A percentile compares a stretch with the other conserved stretches of the same genome.
phyloP scores from a whole-genome alignment of 2,113 vertebrate species.

The human region GRCh38 chr3:28803501-28804000 shows the following conservation, averaged over 20 bases:
- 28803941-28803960: background rate
- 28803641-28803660: background rate
- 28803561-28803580: background rate
- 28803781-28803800: background rate
- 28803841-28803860: background rate
- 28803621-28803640: background rate
- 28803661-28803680: background rate
- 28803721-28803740: background rate
- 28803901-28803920: background rate
- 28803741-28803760: background rate
- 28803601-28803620: background rate
- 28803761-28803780: background rate
- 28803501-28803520: background rate
- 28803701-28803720: background rate
- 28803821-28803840: background rate
- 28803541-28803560: background rate
- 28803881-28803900: background rate
- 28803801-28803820: background rate
- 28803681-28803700: background rate
- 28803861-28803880: background rate
- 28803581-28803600: background rate
- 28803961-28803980: background rate
- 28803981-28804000: background rate
- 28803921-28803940: conserved; percentile 7
- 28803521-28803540: background rate